These are phyloP conservation scores for Epinephelus malabaricus DNA, from an alignment of 2,797 vertebrate genomes.

Conservation along the genomic window DNA sequence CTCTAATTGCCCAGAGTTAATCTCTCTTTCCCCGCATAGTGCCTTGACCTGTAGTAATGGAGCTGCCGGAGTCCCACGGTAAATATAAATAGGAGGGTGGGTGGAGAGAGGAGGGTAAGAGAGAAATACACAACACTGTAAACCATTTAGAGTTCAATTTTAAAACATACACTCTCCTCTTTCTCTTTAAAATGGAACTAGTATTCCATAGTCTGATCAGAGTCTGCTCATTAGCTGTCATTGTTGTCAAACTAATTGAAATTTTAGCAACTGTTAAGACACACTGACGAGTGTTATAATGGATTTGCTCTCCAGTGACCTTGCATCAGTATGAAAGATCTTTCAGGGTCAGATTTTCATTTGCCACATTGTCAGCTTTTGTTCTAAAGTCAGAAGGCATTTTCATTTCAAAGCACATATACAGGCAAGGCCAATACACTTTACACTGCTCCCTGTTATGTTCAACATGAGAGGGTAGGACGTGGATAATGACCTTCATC, in stretches of 20 bases:
- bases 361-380: background rate
- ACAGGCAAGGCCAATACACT: background rate
- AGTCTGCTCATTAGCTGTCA: background rate
- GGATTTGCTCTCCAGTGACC: background rate
- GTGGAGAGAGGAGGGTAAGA: background rate
- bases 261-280: background rate
- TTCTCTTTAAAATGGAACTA: background rate
- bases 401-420: background rate
- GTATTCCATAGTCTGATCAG: background rate
- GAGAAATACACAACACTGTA: conserved; percentile 23
- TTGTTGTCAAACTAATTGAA: background rate
- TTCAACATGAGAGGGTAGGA: background rate
- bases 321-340: background rate
- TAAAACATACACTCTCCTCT: background rate
- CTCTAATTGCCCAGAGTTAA: conserved; percentile 78
- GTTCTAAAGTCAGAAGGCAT: background rate
- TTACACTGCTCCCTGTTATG: background rate
- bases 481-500: background rate
- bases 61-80: conserved; percentile 55
- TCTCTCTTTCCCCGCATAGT: conserved; percentile 60
- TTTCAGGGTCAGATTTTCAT: background rate
- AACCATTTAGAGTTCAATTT: conserved; percentile 17
- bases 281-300: background rate
- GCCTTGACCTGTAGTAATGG: conserved; percentile 66
- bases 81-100: conserved; percentile 58